These are phyloP conservation scores for Meloidogyne hapla DNA, from an alignment of 1,140 invertebrate species.

Conservation along the genomic window DNA sequence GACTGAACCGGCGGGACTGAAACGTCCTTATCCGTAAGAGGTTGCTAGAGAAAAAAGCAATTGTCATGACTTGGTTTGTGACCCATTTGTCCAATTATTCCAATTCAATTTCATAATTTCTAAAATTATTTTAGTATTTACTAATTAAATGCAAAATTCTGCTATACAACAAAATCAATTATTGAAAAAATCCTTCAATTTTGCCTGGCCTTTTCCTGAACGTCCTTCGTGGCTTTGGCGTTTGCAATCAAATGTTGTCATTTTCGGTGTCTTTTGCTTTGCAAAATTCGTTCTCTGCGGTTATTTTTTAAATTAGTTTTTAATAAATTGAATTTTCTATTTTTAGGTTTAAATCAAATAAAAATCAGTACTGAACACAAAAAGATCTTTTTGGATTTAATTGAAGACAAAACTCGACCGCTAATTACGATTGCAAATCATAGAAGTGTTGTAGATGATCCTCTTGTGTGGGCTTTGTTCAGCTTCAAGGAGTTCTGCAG, in stretches of 20 bases:
- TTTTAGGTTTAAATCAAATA: constrained; percentile 54
- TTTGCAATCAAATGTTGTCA: constrained; percentile 48
- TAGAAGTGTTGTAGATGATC: constrained; percentile 58
- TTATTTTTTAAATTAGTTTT: constrained; percentile 46
- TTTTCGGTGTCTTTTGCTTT: constrained; percentile 44
- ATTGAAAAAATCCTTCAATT: constrained; percentile 24
- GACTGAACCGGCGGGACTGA: too few relatives aligned
- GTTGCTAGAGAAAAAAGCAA: too few relatives aligned
- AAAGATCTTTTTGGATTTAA: constrained; percentile 44
- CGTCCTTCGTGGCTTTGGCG: constrained; percentile 44
- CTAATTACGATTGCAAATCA: constrained; percentile 57
- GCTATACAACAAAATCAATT: not conserved
- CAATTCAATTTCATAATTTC: too few relatives aligned
- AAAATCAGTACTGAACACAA: constrained; percentile 42
- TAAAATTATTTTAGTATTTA: too few relatives aligned
- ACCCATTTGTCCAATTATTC: too few relatives aligned
- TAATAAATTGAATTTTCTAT: not conserved
- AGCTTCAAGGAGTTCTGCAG: constrained; percentile 9
- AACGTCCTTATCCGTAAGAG: too few relatives aligned
- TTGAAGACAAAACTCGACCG: constrained; percentile 49
- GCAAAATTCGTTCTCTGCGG: constrained; percentile 40
- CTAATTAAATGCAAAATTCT: not conserved
- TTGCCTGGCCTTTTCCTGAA: constrained; percentile 55
- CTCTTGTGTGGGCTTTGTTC: constrained; percentile 55
- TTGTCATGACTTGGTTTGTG: too few relatives aligned